Conservation (phyloP, 2,113 vertebrate genomes). For the Xiphophorus maculatus region DNA sequence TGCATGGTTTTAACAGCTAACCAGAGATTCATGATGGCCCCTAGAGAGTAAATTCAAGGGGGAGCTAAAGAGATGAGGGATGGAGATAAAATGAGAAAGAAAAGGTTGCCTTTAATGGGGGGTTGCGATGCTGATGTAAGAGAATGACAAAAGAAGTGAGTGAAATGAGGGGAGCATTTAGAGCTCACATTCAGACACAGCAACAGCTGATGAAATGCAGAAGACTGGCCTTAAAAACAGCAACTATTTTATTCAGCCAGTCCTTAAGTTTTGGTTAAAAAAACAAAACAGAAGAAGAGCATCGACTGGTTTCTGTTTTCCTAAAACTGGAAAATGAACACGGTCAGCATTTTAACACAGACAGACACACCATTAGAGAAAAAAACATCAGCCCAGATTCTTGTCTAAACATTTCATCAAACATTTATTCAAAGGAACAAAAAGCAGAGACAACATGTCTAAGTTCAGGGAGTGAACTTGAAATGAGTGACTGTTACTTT, state of each 20-base stretch:
- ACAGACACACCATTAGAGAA: background rate
- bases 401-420: background rate
- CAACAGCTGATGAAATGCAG: constrained; percentile 15
- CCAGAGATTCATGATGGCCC: constrained; percentile 64
- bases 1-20: constrained; percentile 66
- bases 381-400: background rate
- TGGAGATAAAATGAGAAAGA: constrained; percentile 14
- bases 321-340: background rate
- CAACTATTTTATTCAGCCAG: background rate
- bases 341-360: background rate
- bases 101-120: constrained; percentile 32
- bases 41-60: constrained; percentile 34
- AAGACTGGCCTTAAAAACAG: constrained; percentile 17
- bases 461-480: background rate
- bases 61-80: constrained; percentile 44
- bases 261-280: background rate
- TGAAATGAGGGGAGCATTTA: constrained; percentile 1
- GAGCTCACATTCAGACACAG: constrained; percentile 13
- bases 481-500: background rate
- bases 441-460: background rate
- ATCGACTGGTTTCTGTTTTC: too few relatives aligned
- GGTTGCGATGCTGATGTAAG: constrained; percentile 28
- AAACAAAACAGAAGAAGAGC: background rate
- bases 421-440: background rate
- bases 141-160: constrained; percentile 9